Percentiles rank a stretch among this genome's conserved stretches.
These are phyloP conservation scores for Macropis europaea DNA, from an alignment of 2,888 invertebrate genomes.

Conservation along the genomic window DNA sequence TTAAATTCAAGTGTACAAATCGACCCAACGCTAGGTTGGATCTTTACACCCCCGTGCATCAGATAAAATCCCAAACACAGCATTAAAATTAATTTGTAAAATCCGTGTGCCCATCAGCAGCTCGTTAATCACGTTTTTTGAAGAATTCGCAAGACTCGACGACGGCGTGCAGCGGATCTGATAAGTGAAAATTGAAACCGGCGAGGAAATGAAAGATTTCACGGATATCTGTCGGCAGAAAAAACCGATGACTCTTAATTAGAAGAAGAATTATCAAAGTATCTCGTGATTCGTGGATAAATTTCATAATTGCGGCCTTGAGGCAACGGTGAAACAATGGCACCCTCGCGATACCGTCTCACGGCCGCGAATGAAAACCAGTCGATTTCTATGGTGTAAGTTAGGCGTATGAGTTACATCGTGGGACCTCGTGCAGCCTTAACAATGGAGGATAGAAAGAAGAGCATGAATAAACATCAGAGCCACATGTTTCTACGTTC, in stretches of 20 bases:
- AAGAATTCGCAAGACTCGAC: not conserved
- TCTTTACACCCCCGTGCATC: no score
- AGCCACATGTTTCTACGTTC: constrained; percentile 41
- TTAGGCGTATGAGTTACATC: constrained; percentile 53
- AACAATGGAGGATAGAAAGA: constrained; percentile 44
- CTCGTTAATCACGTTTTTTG: no score
- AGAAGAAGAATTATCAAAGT: not conserved
- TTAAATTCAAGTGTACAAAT: no score
- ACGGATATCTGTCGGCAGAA: not conserved
- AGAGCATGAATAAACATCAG: constrained; percentile 59
- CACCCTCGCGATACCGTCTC: constrained; percentile 47
- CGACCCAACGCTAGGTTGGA: no score
- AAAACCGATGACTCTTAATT: constrained; percentile 14
- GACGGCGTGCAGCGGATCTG: no score
- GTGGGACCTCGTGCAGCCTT: constrained; percentile 45
- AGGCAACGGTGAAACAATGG: constrained; percentile 39
- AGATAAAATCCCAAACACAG: no score
- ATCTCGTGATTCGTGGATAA: constrained; percentile 29
- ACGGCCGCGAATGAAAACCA: constrained; percentile 53
- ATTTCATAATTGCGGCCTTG: constrained; percentile 48
- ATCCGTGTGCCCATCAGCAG: no score
- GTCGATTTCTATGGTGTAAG: constrained; percentile 47
- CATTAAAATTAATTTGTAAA: no score
- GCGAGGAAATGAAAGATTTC: not conserved
- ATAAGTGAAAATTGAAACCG: no score